Evolutionary conservation across 2,113 vertebrate genomes (phyloP), one percentile per base, ranked within the genome.

Genomic region (Irena cyanogastra): DNA sequence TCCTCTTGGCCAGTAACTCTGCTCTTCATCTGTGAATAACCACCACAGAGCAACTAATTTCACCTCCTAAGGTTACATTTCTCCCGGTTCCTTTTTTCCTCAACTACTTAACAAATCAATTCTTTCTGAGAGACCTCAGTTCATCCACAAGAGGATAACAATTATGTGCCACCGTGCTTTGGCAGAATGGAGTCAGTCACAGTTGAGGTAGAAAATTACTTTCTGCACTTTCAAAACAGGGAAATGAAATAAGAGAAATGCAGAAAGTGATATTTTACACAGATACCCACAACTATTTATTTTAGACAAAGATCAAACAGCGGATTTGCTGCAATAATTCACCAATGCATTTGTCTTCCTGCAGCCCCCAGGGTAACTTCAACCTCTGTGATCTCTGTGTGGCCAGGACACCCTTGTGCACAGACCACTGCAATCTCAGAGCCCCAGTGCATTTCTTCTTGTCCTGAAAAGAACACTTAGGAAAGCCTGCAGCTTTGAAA

Each of bases 121-220:
- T 76, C 20, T 71, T 96, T 84, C 57, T 85, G 44, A 90, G 20
- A 92, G 13, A 77, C 69, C 14, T 76, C 50, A 68, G 69, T 31
- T 74, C 41, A 57, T 56, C 78, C 77, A 41, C 78, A 75, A 89
- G 72, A 45, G 69, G 68, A 78, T 52, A 92, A 77, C 44, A 64
- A 87, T 59, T 90, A 53, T 13, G 50, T 56, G 72, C 60, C 81
- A 78, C 75, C 1, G 4, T 35, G 16, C 31, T 83, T 50, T 90
- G 68, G 75, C 77, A 87, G 87, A 91, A 71, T 3, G 5, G 50
- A 97, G 92, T 95, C 89, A 89, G 83, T 41, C 78, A 69, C 61
- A 74, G 94, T 37, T 89, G 87, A 89, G 72, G 75, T 27, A 83
- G 65, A 76, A 97, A 97, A 97, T 77, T 80, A 56, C 81, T 69